These are phyloP conservation scores for Agrilus cyanescens DNA, from an alignment of 2,888 invertebrate species.

Conservation along the genomic window DNA sequence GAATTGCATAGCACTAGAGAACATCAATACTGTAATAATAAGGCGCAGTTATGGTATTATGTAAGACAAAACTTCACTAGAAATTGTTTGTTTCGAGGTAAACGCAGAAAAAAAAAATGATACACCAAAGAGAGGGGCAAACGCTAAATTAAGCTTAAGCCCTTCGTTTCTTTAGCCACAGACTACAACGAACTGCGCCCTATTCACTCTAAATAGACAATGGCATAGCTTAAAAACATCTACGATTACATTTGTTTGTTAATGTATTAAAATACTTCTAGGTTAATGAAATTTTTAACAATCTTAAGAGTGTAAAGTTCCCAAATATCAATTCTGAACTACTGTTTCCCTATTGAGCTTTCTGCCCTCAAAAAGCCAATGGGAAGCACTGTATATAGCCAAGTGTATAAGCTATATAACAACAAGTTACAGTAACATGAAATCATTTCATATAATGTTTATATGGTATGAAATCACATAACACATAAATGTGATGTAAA, in stretches of 20 bases:
- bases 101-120: too few relatives aligned
- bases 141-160: too few relatives aligned
- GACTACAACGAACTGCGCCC: too few relatives aligned
- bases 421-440: conserved; percentile 32
- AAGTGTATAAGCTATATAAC: conserved; percentile 29
- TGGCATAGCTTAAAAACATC: neutral
- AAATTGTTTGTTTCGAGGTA: too few relatives aligned
- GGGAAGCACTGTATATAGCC: conserved; percentile 30
- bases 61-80: conserved; percentile 12
- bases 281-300: conserved; percentile 4
- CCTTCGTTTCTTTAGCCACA: too few relatives aligned
- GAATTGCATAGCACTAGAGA: conserved; percentile 31
- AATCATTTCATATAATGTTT: conserved; percentile 32
- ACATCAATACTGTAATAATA: conserved; percentile 21
- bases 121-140: too few relatives aligned
- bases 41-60: conserved; percentile 7
- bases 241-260: conserved; percentile 1
- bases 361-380: conserved; percentile 34
- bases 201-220: too few relatives aligned
- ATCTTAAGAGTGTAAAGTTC: conserved; percentile 4
- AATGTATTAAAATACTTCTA: conserved; percentile 6
- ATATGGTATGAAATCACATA: conserved; percentile 33
- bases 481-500: conserved; percentile 19
- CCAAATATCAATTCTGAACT: conserved; percentile 33
- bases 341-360: conserved; percentile 32